Base-by-base conservation (phyloP, 2,888 invertebrate genomes). In the Carabus problematicus region DNA sequence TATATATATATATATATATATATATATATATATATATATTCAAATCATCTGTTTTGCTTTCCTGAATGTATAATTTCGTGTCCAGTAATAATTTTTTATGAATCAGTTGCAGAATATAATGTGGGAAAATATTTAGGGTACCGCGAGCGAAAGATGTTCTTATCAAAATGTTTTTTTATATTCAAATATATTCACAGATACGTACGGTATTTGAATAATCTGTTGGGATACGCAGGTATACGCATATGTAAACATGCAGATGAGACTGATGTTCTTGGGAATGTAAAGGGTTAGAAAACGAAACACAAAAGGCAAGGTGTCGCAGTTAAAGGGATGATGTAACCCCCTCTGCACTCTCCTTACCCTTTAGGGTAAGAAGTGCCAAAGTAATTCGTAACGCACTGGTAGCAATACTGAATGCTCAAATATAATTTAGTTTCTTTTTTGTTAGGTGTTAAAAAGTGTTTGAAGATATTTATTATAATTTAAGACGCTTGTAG, bases 111-210 rank as follows among this genome's bases (percentile, higher is more conserved):
- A 63, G 54, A 63, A 41, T 19, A 63, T 52, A 63, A 49, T 52
- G 63, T 63, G 63, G 52, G 63, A 63, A 63, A 52, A 63, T 63
- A 63, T 63, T 63, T 40, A 63, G 63, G 63, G 52, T 63, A 54
- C 52, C 52, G 52, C n/a, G n/a, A n/a, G n/a, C n/a, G 42, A 49
- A 47, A 63, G 29, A 54, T 45, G 54, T 63, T 63, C 63, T 63
- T 63, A 63, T 63, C 63, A 52, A 63, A 63, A 63, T 39, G 52
- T 63, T 63, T 58, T 58, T 58, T 16, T 47, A 47, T 66, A 66
- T 66, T 56, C 63, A 63, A 63, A 66, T 56, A 45, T 66, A 66
- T 66, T 58, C 47, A 66, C 58, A 66, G 45, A 66, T 66, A 58
- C 56, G n/a, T n/a, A 64, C 43, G 56, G 39, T 56, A 56, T 66